Percentiles rank a stretch among this genome's conserved stretches.
Evolutionary conservation across 2,113 vertebrate species (phyloP).

Genomic region (Sapayoa aenigma): DNA sequence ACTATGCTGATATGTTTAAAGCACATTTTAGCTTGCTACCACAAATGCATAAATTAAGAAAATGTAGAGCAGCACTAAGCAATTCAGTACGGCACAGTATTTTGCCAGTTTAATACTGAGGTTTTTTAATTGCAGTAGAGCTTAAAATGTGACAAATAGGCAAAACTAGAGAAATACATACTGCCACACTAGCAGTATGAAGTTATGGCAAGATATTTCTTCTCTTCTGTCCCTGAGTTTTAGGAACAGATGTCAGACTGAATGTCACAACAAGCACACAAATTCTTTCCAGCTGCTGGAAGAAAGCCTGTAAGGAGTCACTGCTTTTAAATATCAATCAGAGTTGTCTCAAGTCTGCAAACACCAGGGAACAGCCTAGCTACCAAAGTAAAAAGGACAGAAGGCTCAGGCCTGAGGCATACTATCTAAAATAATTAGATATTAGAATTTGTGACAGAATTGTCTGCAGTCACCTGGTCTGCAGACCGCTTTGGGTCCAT

Average conservation of each 20-base stretch:
- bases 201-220: neutral
- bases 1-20: conserved; percentile 28
- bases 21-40: neutral
- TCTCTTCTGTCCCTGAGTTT: neutral
- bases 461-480: neutral
- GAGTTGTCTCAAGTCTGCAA: neutral
- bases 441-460: neutral
- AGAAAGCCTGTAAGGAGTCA: neutral
- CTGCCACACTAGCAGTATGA: neutral
- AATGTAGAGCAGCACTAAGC: conserved; percentile 15
- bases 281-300: neutral
- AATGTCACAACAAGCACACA: neutral
- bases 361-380: neutral
- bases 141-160: neutral
- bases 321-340: neutral
- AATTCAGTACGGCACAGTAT: neutral
- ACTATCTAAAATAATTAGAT: neutral
- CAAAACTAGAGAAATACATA: neutral
- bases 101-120: neutral
- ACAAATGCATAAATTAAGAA: conserved; percentile 26
- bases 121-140: neutral
- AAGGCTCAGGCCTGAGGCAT: neutral
- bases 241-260: neutral
- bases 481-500: neutral
- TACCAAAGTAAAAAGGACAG: neutral